Base-by-base conservation (phyloP, 2,113 vertebrate species). In the Coracopsis vasa region DNA sequence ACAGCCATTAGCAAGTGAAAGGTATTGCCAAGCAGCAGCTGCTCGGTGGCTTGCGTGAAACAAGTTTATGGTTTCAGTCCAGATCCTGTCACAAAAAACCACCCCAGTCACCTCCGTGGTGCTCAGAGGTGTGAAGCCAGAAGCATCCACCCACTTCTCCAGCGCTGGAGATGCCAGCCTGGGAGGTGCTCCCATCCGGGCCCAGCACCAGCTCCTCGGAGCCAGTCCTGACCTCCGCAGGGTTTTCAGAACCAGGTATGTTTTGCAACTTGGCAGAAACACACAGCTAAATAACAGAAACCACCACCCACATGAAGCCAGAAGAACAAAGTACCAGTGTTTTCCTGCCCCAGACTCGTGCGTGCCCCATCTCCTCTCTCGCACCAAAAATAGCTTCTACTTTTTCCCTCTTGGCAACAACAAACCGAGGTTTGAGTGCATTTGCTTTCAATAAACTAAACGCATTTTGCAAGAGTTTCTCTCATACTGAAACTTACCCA, bases 251-350 rank as follows among this genome's bases (percentile, higher is more conserved):
- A 93, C 85, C 95, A 95, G 94, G 95, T 95, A 95, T 19, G 82
- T 94, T 96, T 92, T 96, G 90, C 94, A 93, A 88, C 67, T 94
- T 94, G 95, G 94, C 95, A 96, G 81, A 81, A 95, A 92, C 82
- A 73, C 53, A 35, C 16, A 51, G 80, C 72, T 54, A 86, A 95
- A 75, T 50, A 96, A 94, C 96, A 94, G 96, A 95, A 96, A 95
- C 95, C 93, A 90, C 95, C 95, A 96, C 95, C 95, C 93, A 96
- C 94, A 88, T 90, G 65, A 96, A 97, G 95, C 88, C 85, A 83
- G 92, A 25, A 95, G 92, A 97, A 96, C 96, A 96, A 96, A 96
- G 95, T 88, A 71, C 88, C 82, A 96, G 81, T 92, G 95, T 96
- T 94, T 95, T 94, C 92, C 88, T 88, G 75, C 93, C 94, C 95